Conservation (phyloP, 2,797 vertebrate species). For the Choloepus didactylus region DNA sequence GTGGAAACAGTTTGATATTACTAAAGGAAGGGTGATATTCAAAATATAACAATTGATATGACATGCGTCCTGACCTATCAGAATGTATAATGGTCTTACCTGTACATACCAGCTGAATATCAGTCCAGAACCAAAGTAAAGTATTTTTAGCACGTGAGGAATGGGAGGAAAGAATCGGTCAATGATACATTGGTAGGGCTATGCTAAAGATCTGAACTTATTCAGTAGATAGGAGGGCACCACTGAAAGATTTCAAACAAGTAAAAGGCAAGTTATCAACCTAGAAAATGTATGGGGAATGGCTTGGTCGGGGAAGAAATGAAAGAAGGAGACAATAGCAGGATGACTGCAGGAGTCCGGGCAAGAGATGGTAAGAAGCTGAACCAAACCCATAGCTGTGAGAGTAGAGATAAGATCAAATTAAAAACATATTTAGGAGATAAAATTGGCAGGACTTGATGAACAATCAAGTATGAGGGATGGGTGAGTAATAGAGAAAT, state of each 20-base stretch:
- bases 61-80: neutral
- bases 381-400: neutral
- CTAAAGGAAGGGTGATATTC: neutral
- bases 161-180: neutral
- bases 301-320: neutral
- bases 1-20: neutral
- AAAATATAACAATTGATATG: slow-evolving; percentile 7
- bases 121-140: slow-evolving; percentile 8
- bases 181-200: neutral
- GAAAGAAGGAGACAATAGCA: slow-evolving; percentile 44
- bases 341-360: neutral
- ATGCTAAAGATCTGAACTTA: slow-evolving; percentile 18
- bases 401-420: neutral
- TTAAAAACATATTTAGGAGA: slow-evolving; percentile 38
- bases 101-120: neutral
- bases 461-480: neutral
- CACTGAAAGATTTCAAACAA: slow-evolving; percentile 11
- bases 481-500: neutral
- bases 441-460: slow-evolving; percentile 24
- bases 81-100: neutral
- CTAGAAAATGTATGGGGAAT: neutral
- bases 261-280: slow-evolving; percentile 31
- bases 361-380: neutral
- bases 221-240: neutral
- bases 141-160: neutral